Evolutionary conservation across 2,888 invertebrate genomes (phyloP), one percentile per base, ranked within the genome.

Genomic region (Pharmacophagus antenor): DNA sequence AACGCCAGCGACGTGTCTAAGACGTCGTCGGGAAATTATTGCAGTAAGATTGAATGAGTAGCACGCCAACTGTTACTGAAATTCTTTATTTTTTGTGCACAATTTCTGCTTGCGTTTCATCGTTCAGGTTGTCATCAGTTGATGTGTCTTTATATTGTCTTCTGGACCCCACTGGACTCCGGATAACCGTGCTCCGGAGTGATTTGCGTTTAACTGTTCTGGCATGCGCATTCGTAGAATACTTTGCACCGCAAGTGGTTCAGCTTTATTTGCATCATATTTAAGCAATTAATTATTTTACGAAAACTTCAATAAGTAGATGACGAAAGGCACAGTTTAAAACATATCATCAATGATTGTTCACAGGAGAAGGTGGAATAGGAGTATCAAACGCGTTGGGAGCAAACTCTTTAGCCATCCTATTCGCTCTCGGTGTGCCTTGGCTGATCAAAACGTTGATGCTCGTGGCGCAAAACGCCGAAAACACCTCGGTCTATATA

Each of bases 341-440:
- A 22, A 22, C 7, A 49, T 31, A 17, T 25, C 12, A 27, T 44
- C 15, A 23, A 23, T 20, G 46, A 60, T 52, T 58, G 37, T 54
- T 64, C 47, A 2, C 74, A 96, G 96, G 96, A 65, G 94, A 95
- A 79, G 96, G 95, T 15, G 95, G 95, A 23, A 96, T 97, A 89
- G 97, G 96, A 0, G 95, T 97, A 21, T 96, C 96, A 7, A 97
- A 97, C 72, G 95, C 96, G 0, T 81, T 97, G 10, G 97, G 97
- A 0, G 96, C 96, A 0, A 97, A 97, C 74, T 96, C 96, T 0
- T 86, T 97, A 74, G 96, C 97, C 61, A 96, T 97, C 58, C 84
- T 97, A 1, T 91, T 97, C 54, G 96, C 97, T 2, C 84, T 97
- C 47, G 96, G 96, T 1, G 77, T 96, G 22, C 97, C 97, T 0